Percentiles rank a stretch among this genome's conserved stretches.
Conservation (phyloP, 2,113 vertebrate species). For the Herpailurus yagouaroundi region DNA sequence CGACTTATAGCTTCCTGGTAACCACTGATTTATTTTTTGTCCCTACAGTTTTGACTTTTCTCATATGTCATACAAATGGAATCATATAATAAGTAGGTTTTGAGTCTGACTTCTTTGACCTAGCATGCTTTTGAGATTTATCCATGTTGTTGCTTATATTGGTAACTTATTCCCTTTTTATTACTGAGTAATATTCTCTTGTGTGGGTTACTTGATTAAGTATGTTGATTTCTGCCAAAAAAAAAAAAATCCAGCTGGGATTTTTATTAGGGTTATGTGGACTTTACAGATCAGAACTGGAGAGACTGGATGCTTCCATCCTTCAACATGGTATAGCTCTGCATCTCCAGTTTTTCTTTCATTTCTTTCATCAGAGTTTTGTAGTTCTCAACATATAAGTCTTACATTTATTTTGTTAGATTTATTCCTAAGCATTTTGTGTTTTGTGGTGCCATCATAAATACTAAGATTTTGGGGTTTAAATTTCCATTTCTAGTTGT, state of each 20-base stretch:
- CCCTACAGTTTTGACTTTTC: background rate
- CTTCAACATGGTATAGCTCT: background rate
- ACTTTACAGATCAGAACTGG: background rate
- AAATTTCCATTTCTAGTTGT: background rate
- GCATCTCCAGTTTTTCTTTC: background rate
- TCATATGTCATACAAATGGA: background rate
- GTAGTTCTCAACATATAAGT: background rate
- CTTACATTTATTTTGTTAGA: background rate
- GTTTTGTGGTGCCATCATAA: background rate
- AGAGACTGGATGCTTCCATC: background rate
- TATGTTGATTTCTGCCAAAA: background rate
- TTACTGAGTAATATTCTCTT: background rate
- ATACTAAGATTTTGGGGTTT: background rate
- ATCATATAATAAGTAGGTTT: background rate
- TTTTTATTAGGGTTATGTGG: background rate
- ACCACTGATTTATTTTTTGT: background rate
- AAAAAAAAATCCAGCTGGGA: background rate
- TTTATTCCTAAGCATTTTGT: background rate
- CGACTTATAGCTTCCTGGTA: background rate
- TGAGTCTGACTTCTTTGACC: background rate
- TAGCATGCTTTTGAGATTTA: background rate
- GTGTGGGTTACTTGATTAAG: background rate
- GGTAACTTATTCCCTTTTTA: background rate
- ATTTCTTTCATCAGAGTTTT: background rate
- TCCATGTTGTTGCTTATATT: background rate